Conservation (phyloP, 2,888 invertebrate species). For the Epirrita christyi region DNA sequence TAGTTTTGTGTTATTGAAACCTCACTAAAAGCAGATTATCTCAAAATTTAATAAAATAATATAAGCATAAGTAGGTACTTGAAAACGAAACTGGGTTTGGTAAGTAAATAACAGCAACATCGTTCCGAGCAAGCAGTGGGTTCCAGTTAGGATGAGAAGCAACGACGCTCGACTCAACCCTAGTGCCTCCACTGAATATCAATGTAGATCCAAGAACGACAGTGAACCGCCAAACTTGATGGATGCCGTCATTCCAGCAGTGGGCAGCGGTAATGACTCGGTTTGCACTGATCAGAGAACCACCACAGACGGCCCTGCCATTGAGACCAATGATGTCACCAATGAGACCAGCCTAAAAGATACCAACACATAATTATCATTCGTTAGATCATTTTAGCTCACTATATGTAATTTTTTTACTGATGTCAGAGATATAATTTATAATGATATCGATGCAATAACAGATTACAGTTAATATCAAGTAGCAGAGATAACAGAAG, state of each 20-base stretch:
- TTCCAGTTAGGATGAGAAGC: constrained; percentile 55
- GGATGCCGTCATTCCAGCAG: constrained; percentile 60
- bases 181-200: constrained; percentile 61
- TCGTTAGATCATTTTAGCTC: not conserved
- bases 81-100: constrained; percentile 41
- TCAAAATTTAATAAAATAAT: not conserved
- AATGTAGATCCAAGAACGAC: constrained; percentile 58
- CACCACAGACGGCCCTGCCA: constrained; percentile 58
- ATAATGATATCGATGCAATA: not conserved
- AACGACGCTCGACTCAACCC: constrained; percentile 47
- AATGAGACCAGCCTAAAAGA: constrained; percentile 47
- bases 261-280: constrained; percentile 60
- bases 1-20: constrained; percentile 2
- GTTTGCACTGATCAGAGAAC: constrained; percentile 48
- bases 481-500: constrained; percentile 5
- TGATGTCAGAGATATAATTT: not conserved
- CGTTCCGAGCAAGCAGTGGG: constrained; percentile 51
- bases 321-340: constrained; percentile 38
- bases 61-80: constrained; percentile 40
- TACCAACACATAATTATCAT: not conserved
- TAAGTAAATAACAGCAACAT: constrained; percentile 59
- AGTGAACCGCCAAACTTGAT: constrained; percentile 54
- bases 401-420: not conserved
- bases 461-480: not conserved
- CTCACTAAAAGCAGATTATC: not conserved